Evolutionary conservation across 2,888 invertebrate genomes (phyloP), one percentile per base, ranked within the genome.

Genomic region (Podotricha telesiphe): DNA sequence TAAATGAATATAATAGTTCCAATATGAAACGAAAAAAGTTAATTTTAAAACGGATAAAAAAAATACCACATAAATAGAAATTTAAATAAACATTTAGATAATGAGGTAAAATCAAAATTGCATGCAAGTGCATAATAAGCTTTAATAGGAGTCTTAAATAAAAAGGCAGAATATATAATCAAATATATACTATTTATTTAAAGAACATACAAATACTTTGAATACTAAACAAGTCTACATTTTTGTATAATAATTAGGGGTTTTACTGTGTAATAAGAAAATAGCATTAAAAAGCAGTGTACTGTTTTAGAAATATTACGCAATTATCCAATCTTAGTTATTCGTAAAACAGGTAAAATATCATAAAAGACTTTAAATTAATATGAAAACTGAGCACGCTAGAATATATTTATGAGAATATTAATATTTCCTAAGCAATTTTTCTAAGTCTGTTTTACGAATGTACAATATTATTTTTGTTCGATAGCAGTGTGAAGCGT

Each of bases 241-340:
- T 67, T 45, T 65, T 37, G 53, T 65, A 61, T 67, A 47, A 40
- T 53, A 47, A 45, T 37, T 17, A 70, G 50, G 53, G 34, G 51
- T 62, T 40, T 63, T 64, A 65, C 50, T 53, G 45, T 58, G 50
- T 59, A 13, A 63, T 34, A 67, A 76, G 76, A 80, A 77, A 82
- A 42, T 59, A 87, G 89, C 88, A 83, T 88, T 87, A 85, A 76
- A 72, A 88, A 89, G 88, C 88, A 81, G 78, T 79, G 74, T 40
- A 37, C 22, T 45, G 82, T 86, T 85, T 86, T 80, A 81, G 77
- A 79, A 67, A 82, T 82, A 76, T 80, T 79, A 45, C 40, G 40
- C 47, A 34, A 19, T 19, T 71, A 47, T 50, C 73, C 73, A 59
- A 20, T 48, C 20, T 42, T 61, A 4, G 28, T 2, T 47, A 5